These are phyloP conservation scores for Theocolax elegans DNA, from an alignment of 1,140 invertebrate genomes.

Conservation along the genomic window DNA sequence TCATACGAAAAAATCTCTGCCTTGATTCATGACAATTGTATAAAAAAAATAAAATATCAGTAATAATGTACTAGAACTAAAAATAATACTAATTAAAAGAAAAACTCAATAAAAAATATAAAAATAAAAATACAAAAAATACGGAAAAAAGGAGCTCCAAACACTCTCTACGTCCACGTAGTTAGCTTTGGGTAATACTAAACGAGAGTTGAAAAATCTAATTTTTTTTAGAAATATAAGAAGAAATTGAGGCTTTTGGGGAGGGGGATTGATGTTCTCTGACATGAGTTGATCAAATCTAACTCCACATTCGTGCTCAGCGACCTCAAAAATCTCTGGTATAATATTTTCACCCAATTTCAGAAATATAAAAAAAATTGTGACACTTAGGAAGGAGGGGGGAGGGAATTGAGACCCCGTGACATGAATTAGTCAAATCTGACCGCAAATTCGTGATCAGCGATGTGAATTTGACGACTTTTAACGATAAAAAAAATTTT, in stretches of 20 bases:
- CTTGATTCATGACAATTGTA: constrained; percentile 6
- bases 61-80: constrained; percentile 12
- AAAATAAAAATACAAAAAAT: constrained; percentile 6
- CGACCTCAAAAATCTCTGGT: neutral
- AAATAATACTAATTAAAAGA: neutral
- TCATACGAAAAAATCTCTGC: constrained; percentile 7
- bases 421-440: too few species aligned
- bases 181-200: neutral
- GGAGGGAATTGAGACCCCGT: too few species aligned
- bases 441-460: too few species aligned
- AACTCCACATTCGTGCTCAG: neutral
- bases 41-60: neutral
- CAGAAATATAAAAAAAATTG: too few species aligned
- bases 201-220: constrained; percentile 5
- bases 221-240: neutral
- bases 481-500: too few species aligned
- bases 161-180: neutral
- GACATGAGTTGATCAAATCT: constrained; percentile 5
- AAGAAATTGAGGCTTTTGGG: neutral
- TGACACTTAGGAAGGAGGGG: too few species aligned
- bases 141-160: neutral
- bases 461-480: too few species aligned
- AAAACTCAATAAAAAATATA: neutral
- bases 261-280: neutral
- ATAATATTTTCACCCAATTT: neutral